Evolutionary conservation across 2,888 invertebrate species (phyloP).

Genomic region (Frankliniella intonsa): DNA sequence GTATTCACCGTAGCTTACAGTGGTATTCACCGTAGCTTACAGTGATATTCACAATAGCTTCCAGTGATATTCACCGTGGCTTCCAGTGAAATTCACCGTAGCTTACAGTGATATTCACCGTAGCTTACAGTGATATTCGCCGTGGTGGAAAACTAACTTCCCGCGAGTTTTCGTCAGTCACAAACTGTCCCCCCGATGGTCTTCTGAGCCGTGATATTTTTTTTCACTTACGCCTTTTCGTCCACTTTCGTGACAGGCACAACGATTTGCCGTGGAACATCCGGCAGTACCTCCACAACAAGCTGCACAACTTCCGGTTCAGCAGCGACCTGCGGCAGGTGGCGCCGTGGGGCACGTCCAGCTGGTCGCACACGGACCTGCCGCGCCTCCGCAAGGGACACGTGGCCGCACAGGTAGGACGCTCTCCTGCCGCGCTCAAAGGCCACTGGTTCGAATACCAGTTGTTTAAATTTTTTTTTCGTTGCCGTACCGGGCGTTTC

Average conservation of each 20-base stretch:
- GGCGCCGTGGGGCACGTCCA: constrained; percentile 65
- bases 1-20: too few species aligned
- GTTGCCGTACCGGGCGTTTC: too few species aligned
- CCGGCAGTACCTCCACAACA: constrained; percentile 82
- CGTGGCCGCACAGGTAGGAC: constrained; percentile 69
- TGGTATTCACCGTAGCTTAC: neutral
- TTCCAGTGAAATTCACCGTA: neutral
- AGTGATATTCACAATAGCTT: neutral
- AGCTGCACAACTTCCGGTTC: constrained; percentile 75
- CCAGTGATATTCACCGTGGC: neutral
- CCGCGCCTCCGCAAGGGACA: constrained; percentile 66
- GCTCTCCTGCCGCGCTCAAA: neutral
- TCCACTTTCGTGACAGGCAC: constrained; percentile 51
- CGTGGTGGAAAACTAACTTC: too few species aligned
- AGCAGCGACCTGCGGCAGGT: constrained; percentile 63
- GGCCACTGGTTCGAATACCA: neutral
- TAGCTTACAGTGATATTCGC: neutral
- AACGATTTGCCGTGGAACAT: constrained; percentile 91
- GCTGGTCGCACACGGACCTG: constrained; percentile 77
- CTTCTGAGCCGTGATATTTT: neutral
- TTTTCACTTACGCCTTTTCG: neutral
- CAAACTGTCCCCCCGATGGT: too few species aligned
- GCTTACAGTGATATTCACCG: neutral
- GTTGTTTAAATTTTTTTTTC: neutral
- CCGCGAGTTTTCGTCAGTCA: too few species aligned